These are phyloP conservation scores for Formica exsecta DNA, from an alignment of 1,140 invertebrate species.

Conservation along the genomic window DNA sequence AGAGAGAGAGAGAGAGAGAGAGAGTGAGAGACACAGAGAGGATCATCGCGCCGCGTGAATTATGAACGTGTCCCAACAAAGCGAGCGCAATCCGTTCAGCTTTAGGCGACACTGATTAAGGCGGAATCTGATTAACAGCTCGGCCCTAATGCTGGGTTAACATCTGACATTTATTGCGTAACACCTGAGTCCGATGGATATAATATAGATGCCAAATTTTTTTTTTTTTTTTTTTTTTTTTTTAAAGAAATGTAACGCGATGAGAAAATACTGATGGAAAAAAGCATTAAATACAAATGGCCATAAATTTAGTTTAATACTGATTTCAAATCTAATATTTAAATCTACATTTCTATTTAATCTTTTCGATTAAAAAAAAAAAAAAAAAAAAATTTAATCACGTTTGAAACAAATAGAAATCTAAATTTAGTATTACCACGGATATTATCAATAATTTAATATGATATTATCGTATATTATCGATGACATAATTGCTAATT, in stretches of 20 bases:
- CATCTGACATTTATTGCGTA: slow-evolving; percentile 47
- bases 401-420: not conserved
- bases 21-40: not conserved
- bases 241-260: not conserved
- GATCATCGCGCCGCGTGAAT: slow-evolving; percentile 27
- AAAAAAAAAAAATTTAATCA: not conserved
- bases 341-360: not conserved
- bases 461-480: not conserved
- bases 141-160: slow-evolving; percentile 29
- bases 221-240: not conserved
- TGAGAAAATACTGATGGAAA: not conserved
- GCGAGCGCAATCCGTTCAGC: slow-evolving; percentile 36
- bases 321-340: not conserved
- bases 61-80: slow-evolving; percentile 32
- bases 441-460: slow-evolving; percentile 5
- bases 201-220: not conserved
- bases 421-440: not conserved
- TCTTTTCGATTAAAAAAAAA: not conserved
- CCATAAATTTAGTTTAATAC: not conserved
- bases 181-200: slow-evolving; percentile 29
- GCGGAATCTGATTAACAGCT: slow-evolving; percentile 42
- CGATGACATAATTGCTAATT: not conserved
- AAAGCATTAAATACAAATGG: slow-evolving; percentile 6
- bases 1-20: not conserved
- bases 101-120: slow-evolving; percentile 52